Conservation (phyloP, 2,888 invertebrate species). For the Neoscelio sp. region DNA sequence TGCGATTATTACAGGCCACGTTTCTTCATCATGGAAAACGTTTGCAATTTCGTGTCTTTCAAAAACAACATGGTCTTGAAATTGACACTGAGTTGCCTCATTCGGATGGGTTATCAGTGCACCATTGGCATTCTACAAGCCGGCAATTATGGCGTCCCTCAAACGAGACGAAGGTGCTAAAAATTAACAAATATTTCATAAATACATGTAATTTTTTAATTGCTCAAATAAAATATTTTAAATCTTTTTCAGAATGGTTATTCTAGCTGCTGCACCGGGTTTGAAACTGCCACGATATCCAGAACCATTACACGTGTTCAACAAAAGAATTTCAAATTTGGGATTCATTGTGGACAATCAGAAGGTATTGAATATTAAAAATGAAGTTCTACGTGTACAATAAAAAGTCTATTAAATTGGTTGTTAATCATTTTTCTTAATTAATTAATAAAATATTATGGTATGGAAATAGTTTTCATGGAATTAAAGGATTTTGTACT, state of each 20-base stretch:
- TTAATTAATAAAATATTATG: no score
- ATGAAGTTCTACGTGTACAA: no score
- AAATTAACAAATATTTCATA: slow-evolving; percentile 1
- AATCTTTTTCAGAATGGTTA: slow-evolving; percentile 85
- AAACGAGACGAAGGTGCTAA: slow-evolving; percentile 90
- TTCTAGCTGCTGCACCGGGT: slow-evolving; percentile 93
- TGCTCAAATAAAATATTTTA: background rate
- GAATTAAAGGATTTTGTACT: background rate
- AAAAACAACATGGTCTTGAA: slow-evolving; percentile 92
- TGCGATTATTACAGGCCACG: slow-evolving; percentile 94
- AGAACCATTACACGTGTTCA: slow-evolving; percentile 92
- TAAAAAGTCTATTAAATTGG: background rate
- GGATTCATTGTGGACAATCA: slow-evolving; percentile 86
- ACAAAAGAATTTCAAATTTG: slow-evolving; percentile 87
- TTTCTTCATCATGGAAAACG: slow-evolving; percentile 93
- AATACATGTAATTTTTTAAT: background rate
- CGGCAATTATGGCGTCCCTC: slow-evolving; percentile 93
- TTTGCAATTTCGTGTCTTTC: slow-evolving; percentile 93
- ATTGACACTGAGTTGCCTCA: slow-evolving; percentile 89
- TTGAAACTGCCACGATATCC: slow-evolving; percentile 90
- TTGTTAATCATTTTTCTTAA: background rate
- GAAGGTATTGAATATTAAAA: slow-evolving; percentile 83
- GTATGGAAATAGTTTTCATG: no score
- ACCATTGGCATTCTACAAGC: slow-evolving; percentile 94
- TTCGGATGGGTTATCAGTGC: slow-evolving; percentile 94